Evolutionary conservation across 2,888 invertebrate genomes (phyloP), one percentile per base, ranked within the genome.

Genomic region (Epirrhoe tristata): DNA sequence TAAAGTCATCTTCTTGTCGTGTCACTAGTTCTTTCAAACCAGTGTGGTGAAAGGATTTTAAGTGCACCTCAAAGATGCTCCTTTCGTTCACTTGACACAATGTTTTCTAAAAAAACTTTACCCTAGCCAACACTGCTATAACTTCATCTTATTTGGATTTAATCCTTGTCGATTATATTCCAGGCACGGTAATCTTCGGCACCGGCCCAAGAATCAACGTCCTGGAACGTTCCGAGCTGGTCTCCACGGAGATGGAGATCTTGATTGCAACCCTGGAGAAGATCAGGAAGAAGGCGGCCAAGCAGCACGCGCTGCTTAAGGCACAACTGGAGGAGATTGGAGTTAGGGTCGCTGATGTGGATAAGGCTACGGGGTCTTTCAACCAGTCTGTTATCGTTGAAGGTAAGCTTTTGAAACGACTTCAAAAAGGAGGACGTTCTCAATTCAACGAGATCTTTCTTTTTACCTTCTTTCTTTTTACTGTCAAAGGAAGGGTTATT

Each of bases 301-400:
- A 83, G 68, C 82, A 87, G 74, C 91, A 87, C 59, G 90, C 89
- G 0, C 63, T 89, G 14, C 76, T 95, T 3, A 91, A 86, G 71
- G 94, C 94, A 0, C 90, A 94, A 70, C 74, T 95, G 1, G 95
- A 96, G 80, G 95, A 95, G 76, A 89, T 94, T 0, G 88, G 89
- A 0, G 79, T 94, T 0, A 85, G 94, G 54, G 93, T 94, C 6
- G 79, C 65, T 0, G 95, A 95, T 66, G 90, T 93, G 0, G 83
- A 87, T 0, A 94, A 94, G 54, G 90, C 94, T 0, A 86, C 76
- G 12, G 85, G 83, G 0, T 80, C 86, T 53, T 95, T 96, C 66
- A 89, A 95, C 50, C 86, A 93, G 60, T 88, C 90, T 12, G 94
- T 96, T 0, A 88, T 94, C 0, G 75, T 87, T 0, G 90, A 91